Base-by-base conservation (phyloP, 2,888 invertebrate species). In the Drosophila prostipennis region DNA sequence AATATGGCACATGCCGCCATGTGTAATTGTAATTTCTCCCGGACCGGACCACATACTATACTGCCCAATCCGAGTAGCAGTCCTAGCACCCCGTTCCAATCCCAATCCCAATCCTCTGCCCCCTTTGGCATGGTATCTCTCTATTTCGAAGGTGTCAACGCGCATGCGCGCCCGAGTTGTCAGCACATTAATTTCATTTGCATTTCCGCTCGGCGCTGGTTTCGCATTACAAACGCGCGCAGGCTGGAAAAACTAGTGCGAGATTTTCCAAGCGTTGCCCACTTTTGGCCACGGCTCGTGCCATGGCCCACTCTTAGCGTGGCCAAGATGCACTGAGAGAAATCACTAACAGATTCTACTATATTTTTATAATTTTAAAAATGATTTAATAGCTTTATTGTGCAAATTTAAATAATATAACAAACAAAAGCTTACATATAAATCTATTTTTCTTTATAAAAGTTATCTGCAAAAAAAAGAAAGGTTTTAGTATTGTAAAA, bases 171-270 rank as follows among this genome's bases (percentile, higher is more conserved):
- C 78, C 82, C 79, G 85, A 74, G 75, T 81, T 84, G 87, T 82
- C 85, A 83, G 85, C 87, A 83, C 87, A 83, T 86, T 83, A 83
- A 88, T 88, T 88, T 88, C 81, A 88, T 89, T 89, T 88, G 85
- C 89, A 87, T 88, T 88, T 88, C 89, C 87, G 87, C 80, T 88
- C 79, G 70, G 73, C 79, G 74, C 84, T 78, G 82, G 87, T 84
- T 84, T 84, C 87, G 79, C 85, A 87, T 87, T 84, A 75, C 85
- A 74, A 74, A 54, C 46, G 60, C 46, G 71, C 80, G 70, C 76
- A 69, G 84, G 79, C 81, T 83, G 87, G 84, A 83, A 86, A 82
- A 82, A 82, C 81, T 82, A 86, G 81, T 83, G 84, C 84, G 80
- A 76, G 74, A 72, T 82, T 79, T 80, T 79, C 84, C 77, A 54